A percentile compares a stretch with the other conserved stretches of the same genome.
Conservation (phyloP, 2,797 vertebrate genomes). For the Melanotaenia pygmaea region DNA sequence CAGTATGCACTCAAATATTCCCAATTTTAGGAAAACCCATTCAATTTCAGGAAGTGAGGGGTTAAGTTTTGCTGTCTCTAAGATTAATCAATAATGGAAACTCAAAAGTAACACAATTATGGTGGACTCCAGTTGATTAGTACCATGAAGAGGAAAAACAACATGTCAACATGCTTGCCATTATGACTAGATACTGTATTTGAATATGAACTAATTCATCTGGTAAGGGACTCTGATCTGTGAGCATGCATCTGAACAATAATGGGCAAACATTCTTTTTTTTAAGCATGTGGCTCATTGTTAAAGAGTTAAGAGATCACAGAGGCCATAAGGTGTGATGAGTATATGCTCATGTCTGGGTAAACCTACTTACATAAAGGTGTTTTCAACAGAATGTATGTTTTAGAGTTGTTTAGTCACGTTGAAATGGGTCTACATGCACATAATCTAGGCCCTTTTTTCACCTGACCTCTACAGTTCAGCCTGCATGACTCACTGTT, state of each 20-base stretch:
- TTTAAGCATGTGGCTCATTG: background rate
- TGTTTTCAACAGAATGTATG: conserved; percentile 2
- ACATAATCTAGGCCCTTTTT: conserved; percentile 38
- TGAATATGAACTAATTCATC: conserved; percentile 29
- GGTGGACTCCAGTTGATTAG: background rate
- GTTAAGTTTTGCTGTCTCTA: background rate
- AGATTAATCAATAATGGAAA: background rate
- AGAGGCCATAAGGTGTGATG: background rate
- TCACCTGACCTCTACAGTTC: conserved; percentile 52
- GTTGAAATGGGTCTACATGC: background rate
- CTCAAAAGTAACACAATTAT: background rate
- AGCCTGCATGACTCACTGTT: conserved; percentile 60
- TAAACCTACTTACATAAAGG: conserved; percentile 1
- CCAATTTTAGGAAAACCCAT: background rate
- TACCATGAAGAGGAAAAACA: background rate
- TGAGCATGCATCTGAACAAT: conserved; percentile 1
- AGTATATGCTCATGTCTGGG: background rate
- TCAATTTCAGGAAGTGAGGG: background rate
- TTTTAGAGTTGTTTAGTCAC: background rate
- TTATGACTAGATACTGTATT: no score
- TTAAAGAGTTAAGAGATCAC: background rate
- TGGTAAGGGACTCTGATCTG: conserved; percentile 22
- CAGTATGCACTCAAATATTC: background rate
- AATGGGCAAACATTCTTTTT: background rate
- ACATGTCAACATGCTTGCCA: no score